Base-by-base conservation (phyloP, 2,797 vertebrate species). In the Moxostoma hubbsi region DNA sequence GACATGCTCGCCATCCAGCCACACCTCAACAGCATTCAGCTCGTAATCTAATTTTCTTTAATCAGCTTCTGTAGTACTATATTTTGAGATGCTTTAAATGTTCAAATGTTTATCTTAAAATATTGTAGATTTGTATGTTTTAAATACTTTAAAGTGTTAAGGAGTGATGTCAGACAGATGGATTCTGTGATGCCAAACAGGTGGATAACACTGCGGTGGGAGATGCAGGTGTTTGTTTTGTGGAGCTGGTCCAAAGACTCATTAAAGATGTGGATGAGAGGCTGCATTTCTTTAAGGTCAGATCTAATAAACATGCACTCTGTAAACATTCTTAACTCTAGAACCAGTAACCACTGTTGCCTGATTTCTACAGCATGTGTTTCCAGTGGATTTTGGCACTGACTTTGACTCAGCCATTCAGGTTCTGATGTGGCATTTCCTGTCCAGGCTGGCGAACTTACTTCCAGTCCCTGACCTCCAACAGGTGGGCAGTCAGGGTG, bases 371-470 rank as follows among this genome's bases (percentile, higher is more conserved):
- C 54, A 84, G 80, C 54, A 82, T 12, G 59, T 82, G 18, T 82
- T 80, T 80, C 80, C 80, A 18, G 58, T 69, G 10, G 77, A 76
- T 68, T 84, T 82, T 50, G 77, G 83, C 4, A 24, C 83, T 45
- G 15, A 46, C 11, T 84, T 65, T 72, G 85, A 96, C 73, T 87
- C 85, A 6, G 93, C 93, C 0, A 85, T 96, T 80, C 94, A 96
- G 87, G 92, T 93, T 54, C 90, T 96, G 7, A 88, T 92, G 51
- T 94, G 94, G 73, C 94, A 96, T 71, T 92, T 96, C 65, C 87
- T 97, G 70, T 93, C 90, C 83, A 94, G 94, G 71, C 84, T 97
- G 85, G 95, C 96, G 83, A 93, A 91, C 78, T 89, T 95, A 73
- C 87, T 96, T 15, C 94, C 95, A 47, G 75, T 91, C 10, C 92